Conservation (phyloP, 1,140 invertebrate species). For the Tetramorium simillimum region DNA sequence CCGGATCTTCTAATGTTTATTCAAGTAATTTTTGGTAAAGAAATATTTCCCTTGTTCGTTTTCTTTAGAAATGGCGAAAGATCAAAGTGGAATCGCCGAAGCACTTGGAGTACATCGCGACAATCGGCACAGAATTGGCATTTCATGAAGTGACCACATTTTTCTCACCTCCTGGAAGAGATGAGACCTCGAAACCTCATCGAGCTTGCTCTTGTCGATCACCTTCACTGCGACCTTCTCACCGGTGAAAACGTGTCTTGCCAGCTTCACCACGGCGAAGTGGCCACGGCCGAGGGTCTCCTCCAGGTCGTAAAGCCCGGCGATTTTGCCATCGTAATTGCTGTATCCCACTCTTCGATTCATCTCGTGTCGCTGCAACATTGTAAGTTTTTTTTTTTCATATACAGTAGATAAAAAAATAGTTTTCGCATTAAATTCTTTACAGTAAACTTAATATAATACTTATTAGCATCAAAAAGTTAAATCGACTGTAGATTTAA, state of each 20-base stretch:
- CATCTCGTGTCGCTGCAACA: conserved; percentile 77
- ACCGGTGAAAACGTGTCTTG: conserved; percentile 99
- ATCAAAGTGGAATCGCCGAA: neutral
- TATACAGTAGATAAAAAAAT: neutral
- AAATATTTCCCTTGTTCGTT: neutral
- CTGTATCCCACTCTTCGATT: conserved; percentile 81
- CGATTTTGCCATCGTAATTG: conserved; percentile 95
- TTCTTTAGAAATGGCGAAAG: neutral
- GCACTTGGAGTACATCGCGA: neutral
- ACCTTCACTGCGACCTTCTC: conserved; percentile 98
- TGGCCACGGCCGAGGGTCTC: conserved; percentile 97
- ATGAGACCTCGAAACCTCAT: conserved; percentile 98
- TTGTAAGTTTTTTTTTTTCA: neutral
- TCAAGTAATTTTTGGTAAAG: neutral
- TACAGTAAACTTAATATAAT: no score
- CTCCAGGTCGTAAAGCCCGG: conserved; percentile 98
- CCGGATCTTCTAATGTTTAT: neutral
- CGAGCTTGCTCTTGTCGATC: conserved; percentile 99
- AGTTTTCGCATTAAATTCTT: no score
- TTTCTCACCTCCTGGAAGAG: conserved; percentile 95
- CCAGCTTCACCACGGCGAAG: conserved; percentile 99
- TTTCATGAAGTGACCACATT: neutral
- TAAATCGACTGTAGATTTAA: no score
- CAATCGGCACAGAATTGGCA: neutral
- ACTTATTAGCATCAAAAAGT: no score